These are phyloP conservation scores for Conopomorpha cramerella DNA, from an alignment of 1,140 invertebrate species.

Conservation along the genomic window DNA sequence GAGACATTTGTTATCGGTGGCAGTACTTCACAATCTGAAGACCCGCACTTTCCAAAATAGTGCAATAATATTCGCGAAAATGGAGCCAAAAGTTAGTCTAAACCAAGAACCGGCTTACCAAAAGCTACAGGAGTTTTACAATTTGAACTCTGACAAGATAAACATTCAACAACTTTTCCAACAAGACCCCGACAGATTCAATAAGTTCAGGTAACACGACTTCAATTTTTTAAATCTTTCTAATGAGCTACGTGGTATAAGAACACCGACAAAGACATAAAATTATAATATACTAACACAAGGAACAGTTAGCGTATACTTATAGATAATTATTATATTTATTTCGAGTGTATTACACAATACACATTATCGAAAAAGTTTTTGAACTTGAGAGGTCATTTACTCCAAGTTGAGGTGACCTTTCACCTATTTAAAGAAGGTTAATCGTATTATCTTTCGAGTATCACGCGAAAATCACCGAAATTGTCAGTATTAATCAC, in stretches of 20 bases:
- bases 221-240: too few relatives aligned
- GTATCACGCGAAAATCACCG: too few relatives aligned
- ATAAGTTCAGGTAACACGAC: slow-evolving; percentile 85
- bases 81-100: slow-evolving; percentile 56
- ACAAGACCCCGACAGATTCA: slow-evolving; percentile 75
- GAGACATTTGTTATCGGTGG: slow-evolving; percentile 44
- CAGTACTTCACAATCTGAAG: slow-evolving; percentile 20
- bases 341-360: neutral
- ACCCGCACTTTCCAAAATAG: slow-evolving; percentile 11
- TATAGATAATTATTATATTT: neutral
- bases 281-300: too few relatives aligned
- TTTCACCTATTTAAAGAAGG: slow-evolving; percentile 22
- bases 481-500: too few relatives aligned
- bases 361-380: slow-evolving; percentile 3
- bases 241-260: too few relatives aligned
- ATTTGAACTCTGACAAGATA: slow-evolving; percentile 69
- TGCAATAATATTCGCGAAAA: slow-evolving; percentile 20
- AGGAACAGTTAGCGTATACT: too few relatives aligned
- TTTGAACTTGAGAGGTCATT: slow-evolving; percentile 8
- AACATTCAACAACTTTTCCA: slow-evolving; percentile 79
- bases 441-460: too few relatives aligned
- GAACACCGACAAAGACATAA: too few relatives aligned
- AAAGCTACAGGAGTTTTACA: slow-evolving; percentile 74
- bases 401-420: slow-evolving; percentile 6
- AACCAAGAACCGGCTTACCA: slow-evolving; percentile 70